Evolutionary conservation across 2,797 vertebrate species (phyloP), one percentile per base, ranked within the genome.

Genomic region (Lindbergichthys nudifrons): DNA sequence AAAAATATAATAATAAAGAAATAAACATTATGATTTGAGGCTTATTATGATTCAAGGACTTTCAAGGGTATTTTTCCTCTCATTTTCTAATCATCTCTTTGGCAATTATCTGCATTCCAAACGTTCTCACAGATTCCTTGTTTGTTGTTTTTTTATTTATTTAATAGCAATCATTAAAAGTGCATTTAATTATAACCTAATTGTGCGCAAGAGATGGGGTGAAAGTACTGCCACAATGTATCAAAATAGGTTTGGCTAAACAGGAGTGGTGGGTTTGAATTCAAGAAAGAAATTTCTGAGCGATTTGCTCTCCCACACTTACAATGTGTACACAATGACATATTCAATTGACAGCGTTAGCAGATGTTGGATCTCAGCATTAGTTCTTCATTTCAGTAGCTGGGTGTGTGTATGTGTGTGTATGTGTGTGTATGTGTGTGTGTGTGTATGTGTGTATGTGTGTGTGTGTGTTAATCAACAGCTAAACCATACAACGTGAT

Each of bases 41-140:
- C 81, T 91, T 87, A 92, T 93, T 93, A 91, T 86, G 80, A 85
- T 89, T 92, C 90, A 94, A 94, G 91, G 91, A 93, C 90, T 83
- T 92, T 89, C 89, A 93, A 93, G 89, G 88, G 88, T 88, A 65
- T 70, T 86, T 82, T 79, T 73, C 53, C 48, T 60, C 82, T 69
- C 7, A 70, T 86, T 91, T 91, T 87, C 76, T 90, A 92, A 93
- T 93, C 80, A 94, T 90, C 77, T 89, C 79, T 80, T 72, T 77
- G 81, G 73, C 88, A 93, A 91, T 93, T 92, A 90, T 86, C 70
- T 92, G 91, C 73, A 90, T 91, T 91, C 65, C 64, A 91, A 90
- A 90, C 85, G 88, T 90, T 91, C 77, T 86, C 66, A 73, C 50
- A 80, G 85, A 82, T 87, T 81, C 57, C 62, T 63, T 84, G 75